Conservation (phyloP, 2,888 invertebrate genomes). For the Ornithoptera priamus region DNA sequence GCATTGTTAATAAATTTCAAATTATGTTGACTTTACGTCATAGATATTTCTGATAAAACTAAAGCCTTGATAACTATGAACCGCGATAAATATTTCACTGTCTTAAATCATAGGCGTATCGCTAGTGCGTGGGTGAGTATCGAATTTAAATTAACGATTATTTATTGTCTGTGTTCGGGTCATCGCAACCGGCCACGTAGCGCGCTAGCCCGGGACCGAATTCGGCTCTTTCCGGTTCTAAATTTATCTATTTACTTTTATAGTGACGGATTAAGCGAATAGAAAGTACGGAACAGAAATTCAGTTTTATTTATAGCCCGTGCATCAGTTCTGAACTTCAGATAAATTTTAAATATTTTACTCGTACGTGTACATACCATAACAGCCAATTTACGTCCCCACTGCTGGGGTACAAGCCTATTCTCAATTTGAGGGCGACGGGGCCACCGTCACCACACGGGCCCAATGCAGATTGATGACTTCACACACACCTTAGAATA, state of each 20-base stretch:
- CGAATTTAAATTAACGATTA: conserved; percentile 71
- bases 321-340: too few relatives aligned
- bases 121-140: conserved; percentile 60
- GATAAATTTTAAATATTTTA: too few relatives aligned
- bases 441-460: too few relatives aligned
- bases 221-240: conserved; percentile 65
- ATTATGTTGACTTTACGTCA: conserved; percentile 14
- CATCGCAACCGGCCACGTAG: conserved; percentile 50
- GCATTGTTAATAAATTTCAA: background rate
- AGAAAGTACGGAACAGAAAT: conserved; percentile 25
- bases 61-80: conserved; percentile 15
- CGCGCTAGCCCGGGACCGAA: conserved; percentile 42
- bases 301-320: conserved; percentile 55
- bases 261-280: conserved; percentile 15
- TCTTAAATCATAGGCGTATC: conserved; percentile 60
- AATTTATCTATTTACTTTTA: conserved; percentile 32
- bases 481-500: too few relatives aligned
- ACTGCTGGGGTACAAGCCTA: too few relatives aligned
- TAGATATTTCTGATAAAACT: conserved; percentile 6
- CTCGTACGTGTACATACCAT: too few relatives aligned
- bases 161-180: conserved; percentile 62
- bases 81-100: conserved; percentile 42
- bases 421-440: too few relatives aligned
- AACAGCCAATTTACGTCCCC: too few relatives aligned
- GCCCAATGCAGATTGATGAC: too few relatives aligned